Conservation (phyloP, 2,888 invertebrate species). For the Zhuqinia jingwanae region DNA sequence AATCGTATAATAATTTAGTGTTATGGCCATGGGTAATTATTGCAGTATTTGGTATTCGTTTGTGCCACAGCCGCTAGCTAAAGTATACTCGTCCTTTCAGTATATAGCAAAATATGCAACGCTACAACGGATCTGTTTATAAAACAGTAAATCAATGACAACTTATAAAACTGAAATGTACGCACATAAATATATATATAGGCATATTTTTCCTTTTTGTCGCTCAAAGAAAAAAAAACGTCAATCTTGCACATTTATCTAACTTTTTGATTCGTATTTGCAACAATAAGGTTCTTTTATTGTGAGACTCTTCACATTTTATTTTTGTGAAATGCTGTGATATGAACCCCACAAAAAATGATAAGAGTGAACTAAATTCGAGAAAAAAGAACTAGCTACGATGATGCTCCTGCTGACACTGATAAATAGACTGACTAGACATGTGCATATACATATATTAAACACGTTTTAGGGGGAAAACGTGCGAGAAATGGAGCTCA, state of each 20-base stretch:
- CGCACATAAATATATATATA: no score
- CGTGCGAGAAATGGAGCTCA: not conserved
- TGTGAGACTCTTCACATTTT: conserved; percentile 18
- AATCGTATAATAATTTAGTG: no score
- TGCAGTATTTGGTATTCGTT: no score
- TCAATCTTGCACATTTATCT: not conserved
- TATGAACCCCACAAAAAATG: not conserved
- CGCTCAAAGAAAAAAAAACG: not conserved
- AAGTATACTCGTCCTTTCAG: no score
- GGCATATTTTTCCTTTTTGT: no score
- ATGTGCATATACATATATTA: not conserved
- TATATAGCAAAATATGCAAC: no score
- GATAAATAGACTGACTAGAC: conserved; percentile 35
- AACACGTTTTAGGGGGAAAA: not conserved
- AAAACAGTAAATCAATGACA: no score
- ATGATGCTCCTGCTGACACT: conserved; percentile 29
- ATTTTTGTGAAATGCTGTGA: not conserved
- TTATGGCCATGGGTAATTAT: no score
- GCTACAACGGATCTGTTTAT: no score
- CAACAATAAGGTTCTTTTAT: not conserved
- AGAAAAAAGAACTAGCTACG: not conserved
- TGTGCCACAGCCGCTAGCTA: no score
- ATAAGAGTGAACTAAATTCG: not conserved
- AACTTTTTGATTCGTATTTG: conserved; percentile 6
- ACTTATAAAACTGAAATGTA: no score